Base-by-base conservation (phyloP, 2,888 invertebrate species). In the Cephus sareptanus region DNA sequence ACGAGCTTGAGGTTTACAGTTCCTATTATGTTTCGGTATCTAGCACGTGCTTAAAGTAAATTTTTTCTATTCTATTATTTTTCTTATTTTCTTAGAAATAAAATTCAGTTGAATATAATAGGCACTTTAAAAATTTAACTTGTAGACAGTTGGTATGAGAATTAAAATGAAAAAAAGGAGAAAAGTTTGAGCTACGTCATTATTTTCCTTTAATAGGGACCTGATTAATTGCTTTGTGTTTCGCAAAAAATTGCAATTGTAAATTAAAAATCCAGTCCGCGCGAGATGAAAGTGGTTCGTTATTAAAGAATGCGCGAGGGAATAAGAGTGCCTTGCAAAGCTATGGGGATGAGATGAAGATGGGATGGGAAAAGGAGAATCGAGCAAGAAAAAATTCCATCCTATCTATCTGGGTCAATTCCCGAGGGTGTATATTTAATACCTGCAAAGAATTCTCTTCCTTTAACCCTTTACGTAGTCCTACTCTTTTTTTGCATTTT, bases 201-300 rank as follows among this genome's bases (percentile, higher is more conserved):
- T 56, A 56, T 56, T 56, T 56, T 56, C 2, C 56, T 23, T 56
- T 56, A 56, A 56, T 56, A 56, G 56, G 23, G 23, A 56, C 2
- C 23, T 56, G 56, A 56, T 56, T 56, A 56, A 56, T 56, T 23
- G 23, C 56, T 56, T 56, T 56, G 56, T 56, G 56, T 56, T 23
- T 23, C 56, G 56, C 6, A 56, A 37, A 56, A 56, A 56, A 56
- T 56, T 56, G 56, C 56, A 56, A 56, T 56, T 56, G 56, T 56
- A 23, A 56, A 56, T 56, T 56, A 56, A 23, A 56, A 56, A 56
- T 35, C 76, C 68, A 15, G 73, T 75, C 69, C 74, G 80, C 70
- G 56, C 79, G 77, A 82, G 83, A 85, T 85, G 83, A 85, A 85
- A 85, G 82, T 82, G 82, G 81, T 84, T 84, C 82, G 81, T 85